Evolutionary conservation across 1,140 invertebrate species (phyloP).

Genomic region (Polypedilum pembai): DNA sequence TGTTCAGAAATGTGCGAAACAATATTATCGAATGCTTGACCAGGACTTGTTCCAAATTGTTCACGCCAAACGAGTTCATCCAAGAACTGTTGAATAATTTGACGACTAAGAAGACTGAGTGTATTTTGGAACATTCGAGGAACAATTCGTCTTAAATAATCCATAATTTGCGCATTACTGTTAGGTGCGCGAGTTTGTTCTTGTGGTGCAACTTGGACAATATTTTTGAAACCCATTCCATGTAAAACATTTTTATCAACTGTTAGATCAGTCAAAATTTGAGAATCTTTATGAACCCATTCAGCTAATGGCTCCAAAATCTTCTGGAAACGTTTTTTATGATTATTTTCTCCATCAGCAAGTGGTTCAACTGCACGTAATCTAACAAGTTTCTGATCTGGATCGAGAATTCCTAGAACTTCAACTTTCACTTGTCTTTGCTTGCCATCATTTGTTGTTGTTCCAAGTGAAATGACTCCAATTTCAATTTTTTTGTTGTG

Average conservation of each 20-base stretch:
- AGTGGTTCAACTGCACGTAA: conserved; percentile 73
- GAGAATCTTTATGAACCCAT: conserved; percentile 70
- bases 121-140: conserved; percentile 87
- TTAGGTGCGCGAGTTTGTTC: conserved; percentile 49
- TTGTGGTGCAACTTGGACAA: conserved; percentile 59
- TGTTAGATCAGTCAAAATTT: conserved; percentile 71
- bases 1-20: conserved; percentile 69
- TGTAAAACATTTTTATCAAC: conserved; percentile 70
- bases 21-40: conserved; percentile 74
- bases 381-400: conserved; percentile 62
- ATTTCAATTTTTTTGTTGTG: conserved; percentile 60
- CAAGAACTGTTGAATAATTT: conserved; percentile 82
- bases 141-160: conserved; percentile 74
- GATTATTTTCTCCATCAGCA: conserved; percentile 64
- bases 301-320: conserved; percentile 67
- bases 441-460: conserved; percentile 73
- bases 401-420: conserved; percentile 76
- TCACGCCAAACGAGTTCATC: conserved; percentile 76
- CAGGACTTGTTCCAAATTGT: conserved; percentile 62
- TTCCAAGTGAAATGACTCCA: conserved; percentile 81
- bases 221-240: conserved; percentile 67
- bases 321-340: conserved; percentile 65
- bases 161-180: conserved; percentile 74
- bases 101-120: conserved; percentile 67
- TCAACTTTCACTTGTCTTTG: conserved; percentile 80